Percentiles rank a stretch among this genome's conserved stretches.
These are phyloP conservation scores for Schrankia costaestrigalis DNA, from an alignment of 2,888 invertebrate genomes.

Conservation along the genomic window DNA sequence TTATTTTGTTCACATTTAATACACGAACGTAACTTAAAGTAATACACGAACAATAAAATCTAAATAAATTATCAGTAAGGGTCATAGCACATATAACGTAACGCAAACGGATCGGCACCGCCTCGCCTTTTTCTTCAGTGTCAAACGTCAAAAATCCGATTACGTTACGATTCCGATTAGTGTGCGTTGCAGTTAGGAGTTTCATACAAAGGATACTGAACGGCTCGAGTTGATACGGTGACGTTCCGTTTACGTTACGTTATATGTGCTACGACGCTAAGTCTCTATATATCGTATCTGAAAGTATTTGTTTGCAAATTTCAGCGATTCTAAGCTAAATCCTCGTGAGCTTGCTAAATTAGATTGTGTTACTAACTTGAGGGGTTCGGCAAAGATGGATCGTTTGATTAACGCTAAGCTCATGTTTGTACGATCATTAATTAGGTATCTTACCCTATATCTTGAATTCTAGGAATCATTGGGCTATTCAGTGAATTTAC, in stretches of 20 bases:
- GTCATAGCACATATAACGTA: too few relatives aligned
- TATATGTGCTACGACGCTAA: neutral
- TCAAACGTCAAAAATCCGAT: too few relatives aligned
- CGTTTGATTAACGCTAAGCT: conserved; percentile 21
- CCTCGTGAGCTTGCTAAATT: conserved; percentile 23
- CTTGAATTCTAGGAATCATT: conserved; percentile 1
- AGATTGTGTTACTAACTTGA: conserved; percentile 15
- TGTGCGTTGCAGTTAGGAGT: too few relatives aligned
- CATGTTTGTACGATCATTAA: conserved; percentile 24
- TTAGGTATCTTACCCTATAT: conserved; percentile 8
- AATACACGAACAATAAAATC: too few relatives aligned
- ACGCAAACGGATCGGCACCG: too few relatives aligned
- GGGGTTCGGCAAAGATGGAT: conserved; percentile 19
- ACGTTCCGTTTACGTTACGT: neutral
- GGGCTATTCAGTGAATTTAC: too few relatives aligned
- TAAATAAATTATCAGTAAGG: conserved; percentile 5
- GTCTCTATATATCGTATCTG: conserved; percentile 9
- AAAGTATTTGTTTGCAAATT: conserved; percentile 16
- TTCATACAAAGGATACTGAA: too few relatives aligned
- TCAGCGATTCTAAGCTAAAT: conserved; percentile 10
- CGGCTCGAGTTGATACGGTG: too few relatives aligned
- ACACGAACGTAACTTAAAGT: too few relatives aligned
- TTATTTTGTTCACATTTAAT: too few relatives aligned
- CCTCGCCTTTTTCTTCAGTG: too few relatives aligned
- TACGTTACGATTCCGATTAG: too few relatives aligned